Conservation (phyloP, 2,888 invertebrate species). For the Lumbricus terrestris region DNA sequence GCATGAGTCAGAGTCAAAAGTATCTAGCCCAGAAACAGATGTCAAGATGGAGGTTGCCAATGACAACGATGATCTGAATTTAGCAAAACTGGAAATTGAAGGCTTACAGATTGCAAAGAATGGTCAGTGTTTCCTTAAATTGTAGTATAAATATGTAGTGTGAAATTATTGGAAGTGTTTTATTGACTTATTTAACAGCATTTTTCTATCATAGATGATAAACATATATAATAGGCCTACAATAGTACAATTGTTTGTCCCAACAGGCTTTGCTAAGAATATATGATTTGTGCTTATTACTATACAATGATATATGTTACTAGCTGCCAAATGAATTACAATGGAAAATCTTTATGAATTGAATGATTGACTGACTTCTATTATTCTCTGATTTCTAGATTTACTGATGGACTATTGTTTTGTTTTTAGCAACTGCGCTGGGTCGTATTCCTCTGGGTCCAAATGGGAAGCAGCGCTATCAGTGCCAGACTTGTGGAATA, state of each 20-base stretch:
- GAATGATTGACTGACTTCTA: not conserved
- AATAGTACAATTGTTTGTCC: not conserved
- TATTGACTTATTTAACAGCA: not conserved
- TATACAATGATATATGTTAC: not conserved
- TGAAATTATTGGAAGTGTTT: not conserved
- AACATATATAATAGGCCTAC: not conserved
- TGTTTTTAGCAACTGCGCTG: not conserved
- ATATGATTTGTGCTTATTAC: not conserved
- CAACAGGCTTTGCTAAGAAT: too few relatives aligned
- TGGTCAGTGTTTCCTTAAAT: not conserved
- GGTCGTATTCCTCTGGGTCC: not conserved
- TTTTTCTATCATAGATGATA: not conserved
- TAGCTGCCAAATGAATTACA: not conserved
- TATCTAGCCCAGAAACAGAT: not conserved
- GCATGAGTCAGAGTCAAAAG: not conserved
- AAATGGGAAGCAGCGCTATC: not conserved
- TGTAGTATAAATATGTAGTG: not conserved
- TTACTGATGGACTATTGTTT: not conserved
- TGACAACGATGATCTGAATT: not conserved
- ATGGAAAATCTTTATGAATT: not conserved
- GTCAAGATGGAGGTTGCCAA: not conserved
- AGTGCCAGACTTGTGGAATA: slow-evolving; percentile 75
- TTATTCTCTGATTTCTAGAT: not conserved
- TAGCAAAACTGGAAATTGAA: not conserved
- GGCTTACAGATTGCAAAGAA: not conserved